Conservation (phyloP, 1,140 invertebrate species). For the Drosophila sp. region DNA sequence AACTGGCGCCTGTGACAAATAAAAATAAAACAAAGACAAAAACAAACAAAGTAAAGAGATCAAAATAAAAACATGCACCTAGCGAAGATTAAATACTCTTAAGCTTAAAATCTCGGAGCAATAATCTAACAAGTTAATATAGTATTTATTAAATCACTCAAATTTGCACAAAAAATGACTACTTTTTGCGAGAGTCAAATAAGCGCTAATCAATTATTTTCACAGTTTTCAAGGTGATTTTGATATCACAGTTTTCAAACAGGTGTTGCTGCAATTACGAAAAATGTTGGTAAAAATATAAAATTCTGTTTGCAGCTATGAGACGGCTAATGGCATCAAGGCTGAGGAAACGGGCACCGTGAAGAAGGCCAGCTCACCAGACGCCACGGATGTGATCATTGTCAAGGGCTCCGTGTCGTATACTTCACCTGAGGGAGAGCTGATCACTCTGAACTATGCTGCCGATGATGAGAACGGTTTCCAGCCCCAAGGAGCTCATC, state of each 20-base stretch:
- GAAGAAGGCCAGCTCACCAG: slow-evolving; percentile 87
- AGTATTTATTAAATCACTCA: background rate
- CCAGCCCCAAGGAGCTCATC: slow-evolving; percentile 88
- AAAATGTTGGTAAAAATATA: slow-evolving; percentile 17
- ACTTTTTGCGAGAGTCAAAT: background rate
- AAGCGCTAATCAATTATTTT: slow-evolving; percentile 28
- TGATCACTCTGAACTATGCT: slow-evolving; percentile 90
- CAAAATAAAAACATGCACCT: slow-evolving; percentile 5
- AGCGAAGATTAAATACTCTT: slow-evolving; percentile 10
- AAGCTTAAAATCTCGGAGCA: no score
- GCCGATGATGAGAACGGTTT: slow-evolving; percentile 92
- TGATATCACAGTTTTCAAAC: slow-evolving; percentile 29
- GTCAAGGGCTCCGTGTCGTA: slow-evolving; percentile 91
- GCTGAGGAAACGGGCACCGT: slow-evolving; percentile 88
- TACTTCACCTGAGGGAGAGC: slow-evolving; percentile 92
- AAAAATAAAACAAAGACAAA: slow-evolving; percentile 8
- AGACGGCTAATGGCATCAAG: slow-evolving; percentile 91
- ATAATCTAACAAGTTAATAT: background rate
- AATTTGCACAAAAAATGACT: background rate
- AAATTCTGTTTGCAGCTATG: slow-evolving; percentile 86
- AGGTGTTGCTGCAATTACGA: slow-evolving; percentile 5
- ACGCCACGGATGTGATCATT: slow-evolving; percentile 87
- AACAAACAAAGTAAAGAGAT: background rate
- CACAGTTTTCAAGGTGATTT: slow-evolving; percentile 57
- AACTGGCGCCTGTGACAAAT: slow-evolving; percentile 59